Base-by-base conservation (phyloP, 30 jellyfish, hydroid and myxozoan species). In the Sanderia malayensis region DNA sequence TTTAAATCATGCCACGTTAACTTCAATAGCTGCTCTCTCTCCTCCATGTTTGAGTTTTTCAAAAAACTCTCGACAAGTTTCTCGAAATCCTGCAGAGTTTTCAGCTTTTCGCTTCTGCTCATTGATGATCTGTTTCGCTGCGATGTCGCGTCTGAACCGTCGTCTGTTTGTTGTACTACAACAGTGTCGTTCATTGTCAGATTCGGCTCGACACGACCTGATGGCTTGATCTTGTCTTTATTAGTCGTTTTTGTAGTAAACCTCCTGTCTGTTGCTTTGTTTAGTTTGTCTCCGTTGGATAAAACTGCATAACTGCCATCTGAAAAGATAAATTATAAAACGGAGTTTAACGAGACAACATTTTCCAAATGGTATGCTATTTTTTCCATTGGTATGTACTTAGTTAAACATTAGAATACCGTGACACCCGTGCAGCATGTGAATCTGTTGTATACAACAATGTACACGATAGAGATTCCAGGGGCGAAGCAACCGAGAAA, bases 1-100 rank as follows among this genome's bases (percentile, higher is more conserved):
- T 80, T 76, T 19, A 76, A 76, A 76, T 76, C 88, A 76, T 76
- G 88, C 88, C 88, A 76, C 19, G 88, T 76, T 31, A 76, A 34
- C 33, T 76, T 76, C 0, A 76, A 76, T 23, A 76, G 33, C 30
- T 76, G 73, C 27, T 76, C 57, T 4, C 71, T 34, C 44, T 61
- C 52, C 80, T 46, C 88, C 10, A 61, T 69, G 1, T 68, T 29
- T 4, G 72, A 22, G 32, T 46, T 63, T 15, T 61, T 76, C 9
- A 76, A 47, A 61, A 76, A 64, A 1, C 8, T 44, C 32, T 52
- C 64, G 32, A 76, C 24, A 18, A 76, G 22, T 0, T 47, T 33
- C 28, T 61, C 71, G 46, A 76, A 76, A 37, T 76, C 55, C 32
- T 76, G 61, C 25, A 73, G n/a, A n/a, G n/a, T n/a, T n/a, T n/a